Conservation (phyloP, 2,888 invertebrate genomes). For the Drosophila rubida region DNA sequence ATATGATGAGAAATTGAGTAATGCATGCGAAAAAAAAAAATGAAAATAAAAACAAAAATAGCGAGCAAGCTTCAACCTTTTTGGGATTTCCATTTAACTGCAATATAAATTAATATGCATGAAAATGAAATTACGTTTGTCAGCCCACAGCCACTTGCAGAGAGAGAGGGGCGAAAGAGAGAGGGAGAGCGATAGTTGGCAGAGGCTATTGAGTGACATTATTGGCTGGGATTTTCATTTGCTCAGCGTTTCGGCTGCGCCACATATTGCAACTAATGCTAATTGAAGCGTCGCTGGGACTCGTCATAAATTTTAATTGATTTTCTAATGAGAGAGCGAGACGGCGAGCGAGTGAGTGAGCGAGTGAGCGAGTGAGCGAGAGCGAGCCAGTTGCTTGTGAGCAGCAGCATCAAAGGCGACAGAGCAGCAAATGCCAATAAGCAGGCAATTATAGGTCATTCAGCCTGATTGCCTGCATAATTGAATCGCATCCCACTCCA, state of each 20-base stretch:
- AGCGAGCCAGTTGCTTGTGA: neutral
- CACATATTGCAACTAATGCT: conserved; percentile 5
- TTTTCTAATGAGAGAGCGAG: conserved; percentile 22
- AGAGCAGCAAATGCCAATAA: conserved; percentile 14
- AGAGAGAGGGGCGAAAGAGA: neutral
- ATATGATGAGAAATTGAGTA: conserved; percentile 52
- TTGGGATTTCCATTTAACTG: conserved; percentile 60
- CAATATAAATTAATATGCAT: conserved; percentile 61
- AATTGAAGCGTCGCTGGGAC: conserved; percentile 7
- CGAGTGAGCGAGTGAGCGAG: neutral
- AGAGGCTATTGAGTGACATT: conserved; percentile 30
- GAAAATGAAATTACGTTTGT: conserved; percentile 53
- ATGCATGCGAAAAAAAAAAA: conserved; percentile 23
- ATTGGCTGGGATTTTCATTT: conserved; percentile 25
- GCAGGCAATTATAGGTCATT: conserved; percentile 21
- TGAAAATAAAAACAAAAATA: too few relatives aligned
- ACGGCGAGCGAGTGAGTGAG: neutral
- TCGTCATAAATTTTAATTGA: conserved; percentile 32
- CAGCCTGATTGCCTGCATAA: conserved; percentile 14
- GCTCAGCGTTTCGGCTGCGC: neutral
- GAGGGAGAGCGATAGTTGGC: neutral
- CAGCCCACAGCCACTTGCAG: neutral
- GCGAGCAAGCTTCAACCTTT: conserved; percentile 44
- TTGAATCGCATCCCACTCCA: neutral
- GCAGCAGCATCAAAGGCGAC: conserved; percentile 26